Evolutionary conservation across 2,888 invertebrate species (phyloP).

Genomic region (Dyspetes luteomarginatus): DNA sequence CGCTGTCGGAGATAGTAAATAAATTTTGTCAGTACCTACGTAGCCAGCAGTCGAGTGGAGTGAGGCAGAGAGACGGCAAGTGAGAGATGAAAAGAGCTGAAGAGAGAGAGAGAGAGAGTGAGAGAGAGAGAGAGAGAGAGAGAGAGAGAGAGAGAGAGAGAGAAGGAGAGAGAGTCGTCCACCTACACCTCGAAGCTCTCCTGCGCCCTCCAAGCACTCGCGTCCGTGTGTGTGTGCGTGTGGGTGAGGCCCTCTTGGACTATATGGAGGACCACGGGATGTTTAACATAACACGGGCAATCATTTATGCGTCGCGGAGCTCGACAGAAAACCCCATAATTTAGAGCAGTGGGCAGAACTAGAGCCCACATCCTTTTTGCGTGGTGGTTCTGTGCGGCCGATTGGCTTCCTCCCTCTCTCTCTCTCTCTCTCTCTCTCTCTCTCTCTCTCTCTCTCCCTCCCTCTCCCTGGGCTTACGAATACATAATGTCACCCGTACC

Average conservation of each 20-base stretch:
- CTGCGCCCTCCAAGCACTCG: conserved; percentile 38
- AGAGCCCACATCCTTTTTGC: conserved; percentile 70
- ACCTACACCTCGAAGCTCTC: conserved; percentile 62
- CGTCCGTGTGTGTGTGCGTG: conserved; percentile 61
- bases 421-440: too few relatives aligned
- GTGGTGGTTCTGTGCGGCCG: conserved; percentile 52
- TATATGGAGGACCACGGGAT: conserved; percentile 72
- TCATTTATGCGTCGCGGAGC: conserved; percentile 82
- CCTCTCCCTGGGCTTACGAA: neutral
- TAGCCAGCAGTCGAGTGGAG: conserved; percentile 75
- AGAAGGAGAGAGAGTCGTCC: conserved; percentile 29
- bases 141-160: conserved; percentile 45
- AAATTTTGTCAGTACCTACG: conserved; percentile 76
- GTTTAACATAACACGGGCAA: conserved; percentile 83
- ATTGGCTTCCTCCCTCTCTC: conserved; percentile 58
- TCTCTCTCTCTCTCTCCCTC: too few relatives aligned
- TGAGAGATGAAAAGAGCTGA: conserved; percentile 27
- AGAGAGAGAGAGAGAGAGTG: conserved; percentile 45
- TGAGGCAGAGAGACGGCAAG: conserved; percentile 71
- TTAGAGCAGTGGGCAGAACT: conserved; percentile 81
- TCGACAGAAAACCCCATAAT: conserved; percentile 81
- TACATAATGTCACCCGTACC: neutral
- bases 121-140: conserved; percentile 30
- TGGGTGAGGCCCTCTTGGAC: conserved; percentile 46
- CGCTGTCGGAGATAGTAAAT: conserved; percentile 80